phyloP scores from a whole-genome alignment of 2,888 invertebrate genomes.

The Epinotia nisella region DNA sequence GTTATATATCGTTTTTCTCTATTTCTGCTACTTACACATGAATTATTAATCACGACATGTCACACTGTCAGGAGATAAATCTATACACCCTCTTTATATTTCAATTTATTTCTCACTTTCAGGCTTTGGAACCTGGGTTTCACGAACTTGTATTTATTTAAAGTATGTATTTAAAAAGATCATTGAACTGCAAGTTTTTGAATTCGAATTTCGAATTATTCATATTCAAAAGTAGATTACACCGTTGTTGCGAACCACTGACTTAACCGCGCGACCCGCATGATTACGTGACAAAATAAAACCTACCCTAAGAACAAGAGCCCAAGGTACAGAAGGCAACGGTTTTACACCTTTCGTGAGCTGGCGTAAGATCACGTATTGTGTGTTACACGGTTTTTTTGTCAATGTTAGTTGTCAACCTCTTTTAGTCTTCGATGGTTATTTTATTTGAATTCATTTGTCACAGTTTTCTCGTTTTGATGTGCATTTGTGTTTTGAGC shows the following conservation, averaged over 20 bases:
- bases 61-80: too few species aligned
- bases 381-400: slow-evolving; percentile 32
- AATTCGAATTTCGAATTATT: slow-evolving; percentile 9
- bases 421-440: neutral
- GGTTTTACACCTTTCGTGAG: neutral
- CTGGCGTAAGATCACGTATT: slow-evolving; percentile 29
- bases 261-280: slow-evolving; percentile 29
- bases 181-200: neutral
- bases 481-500: too few species aligned
- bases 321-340: neutral
- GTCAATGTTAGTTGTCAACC: slow-evolving; percentile 22
- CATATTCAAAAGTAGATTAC: slow-evolving; percentile 24
- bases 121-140: neutral
- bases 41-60: too few species aligned
- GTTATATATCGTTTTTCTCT: too few species aligned
- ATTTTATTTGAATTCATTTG: neutral
- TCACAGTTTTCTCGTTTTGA: neutral
- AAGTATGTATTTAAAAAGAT: neutral
- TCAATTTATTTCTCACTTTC: too few species aligned
- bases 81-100: too few species aligned
- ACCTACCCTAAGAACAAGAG: neutral
- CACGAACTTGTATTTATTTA: too few species aligned
- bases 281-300: neutral
- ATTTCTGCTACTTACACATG: too few species aligned
- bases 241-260: slow-evolving; percentile 28